Evolutionary conservation across 2,113 vertebrate genomes (phyloP).

Genomic region (Elgaria multicarinata): DNA sequence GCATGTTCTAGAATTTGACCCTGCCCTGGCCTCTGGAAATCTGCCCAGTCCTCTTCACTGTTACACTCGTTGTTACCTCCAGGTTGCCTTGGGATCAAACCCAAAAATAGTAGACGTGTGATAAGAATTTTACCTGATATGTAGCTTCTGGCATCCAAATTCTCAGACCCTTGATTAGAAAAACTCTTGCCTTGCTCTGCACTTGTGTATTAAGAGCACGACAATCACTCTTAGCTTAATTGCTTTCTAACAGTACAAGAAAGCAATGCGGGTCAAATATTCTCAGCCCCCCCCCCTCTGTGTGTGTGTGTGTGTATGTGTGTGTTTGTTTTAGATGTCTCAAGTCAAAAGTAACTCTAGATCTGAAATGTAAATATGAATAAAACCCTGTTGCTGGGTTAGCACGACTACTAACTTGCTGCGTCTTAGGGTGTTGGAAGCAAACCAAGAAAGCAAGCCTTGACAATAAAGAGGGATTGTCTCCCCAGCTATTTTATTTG

Average conservation of each 20-base stretch:
- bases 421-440: constrained; percentile 52
- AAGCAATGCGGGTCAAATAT: constrained; percentile 18
- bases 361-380: constrained; percentile 36
- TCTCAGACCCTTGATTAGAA: not conserved
- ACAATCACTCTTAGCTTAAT: not conserved
- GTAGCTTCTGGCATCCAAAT: fast-evolving
- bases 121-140: not conserved
- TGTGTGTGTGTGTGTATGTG: not conserved
- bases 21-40: not conserved
- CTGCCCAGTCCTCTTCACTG: too few species aligned
- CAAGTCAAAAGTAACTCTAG: constrained; percentile 18
- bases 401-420: not conserved
- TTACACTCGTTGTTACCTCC: not conserved
- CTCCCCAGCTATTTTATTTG: not conserved
- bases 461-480: fast-evolving
- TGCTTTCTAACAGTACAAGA: not conserved
- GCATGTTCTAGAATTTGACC: not conserved
- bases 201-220: not conserved
- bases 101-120: fast-evolving
- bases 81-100: not conserved
- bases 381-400: not conserved
- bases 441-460: constrained; percentile 27
- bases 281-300: not conserved
- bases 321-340: constrained; percentile 37
- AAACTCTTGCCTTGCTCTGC: not conserved